These are phyloP conservation scores for Cossypha caffra DNA, from an alignment of 2,797 vertebrate species.

Conservation along the genomic window DNA sequence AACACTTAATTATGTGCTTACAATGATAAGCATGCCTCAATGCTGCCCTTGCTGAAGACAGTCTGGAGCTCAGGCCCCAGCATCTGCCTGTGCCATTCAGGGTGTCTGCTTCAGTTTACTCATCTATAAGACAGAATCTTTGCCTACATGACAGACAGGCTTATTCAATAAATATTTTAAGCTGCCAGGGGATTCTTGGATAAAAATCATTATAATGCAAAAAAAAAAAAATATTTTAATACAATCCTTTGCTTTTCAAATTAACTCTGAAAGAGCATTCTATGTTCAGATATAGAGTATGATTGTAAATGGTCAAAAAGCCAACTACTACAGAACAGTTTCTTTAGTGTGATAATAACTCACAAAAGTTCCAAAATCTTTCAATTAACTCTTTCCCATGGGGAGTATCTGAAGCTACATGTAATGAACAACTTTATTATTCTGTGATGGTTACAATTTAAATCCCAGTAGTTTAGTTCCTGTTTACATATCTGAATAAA, in stretches of 20 bases:
- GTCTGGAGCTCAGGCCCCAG: neutral
- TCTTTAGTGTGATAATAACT: neutral
- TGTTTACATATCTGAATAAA: neutral
- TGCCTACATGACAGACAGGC: neutral
- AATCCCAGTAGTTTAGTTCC: neutral
- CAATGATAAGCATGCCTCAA: neutral
- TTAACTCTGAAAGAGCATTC: neutral
- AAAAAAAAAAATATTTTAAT: neutral
- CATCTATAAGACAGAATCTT: neutral
- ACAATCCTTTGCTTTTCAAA: slow-evolving; percentile 1
- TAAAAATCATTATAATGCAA: neutral
- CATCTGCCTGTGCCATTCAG: neutral
- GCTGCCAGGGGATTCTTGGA: neutral
- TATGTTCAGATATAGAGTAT: neutral
- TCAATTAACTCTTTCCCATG: neutral
- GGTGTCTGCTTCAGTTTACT: neutral
- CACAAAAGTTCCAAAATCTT: neutral
- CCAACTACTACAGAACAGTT: neutral
- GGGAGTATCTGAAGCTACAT: neutral
- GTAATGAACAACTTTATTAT: neutral
- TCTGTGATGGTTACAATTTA: neutral
- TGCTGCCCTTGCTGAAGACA: neutral
- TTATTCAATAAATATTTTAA: slow-evolving; percentile 24
- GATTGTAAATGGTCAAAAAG: neutral
- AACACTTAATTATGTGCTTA: neutral